Evolutionary conservation across 2,888 invertebrate genomes (phyloP).

Genomic region (Sinodicranocentrus sp.): DNA sequence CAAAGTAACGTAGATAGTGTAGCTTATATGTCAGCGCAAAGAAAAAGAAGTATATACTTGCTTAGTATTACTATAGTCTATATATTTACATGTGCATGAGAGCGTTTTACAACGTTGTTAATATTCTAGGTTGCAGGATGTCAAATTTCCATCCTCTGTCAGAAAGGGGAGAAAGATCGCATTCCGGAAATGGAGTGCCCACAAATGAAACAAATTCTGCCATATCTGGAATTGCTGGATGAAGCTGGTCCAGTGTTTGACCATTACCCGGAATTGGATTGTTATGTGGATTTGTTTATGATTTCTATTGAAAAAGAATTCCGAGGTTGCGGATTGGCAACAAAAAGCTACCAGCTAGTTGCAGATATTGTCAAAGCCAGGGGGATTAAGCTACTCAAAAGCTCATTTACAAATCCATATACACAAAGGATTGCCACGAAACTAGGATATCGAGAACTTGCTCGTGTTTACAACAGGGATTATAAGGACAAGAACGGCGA

Average conservation of each 20-base stretch:
- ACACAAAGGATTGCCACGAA: conserved; percentile 58
- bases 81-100: no score
- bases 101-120: no score
- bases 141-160: conserved; percentile 41
- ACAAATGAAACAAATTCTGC: conserved; percentile 68
- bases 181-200: conserved; percentile 61
- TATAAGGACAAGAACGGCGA: conserved; percentile 61
- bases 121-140: conserved; percentile 56
- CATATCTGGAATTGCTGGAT: conserved; percentile 53
- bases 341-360: conserved; percentile 62
- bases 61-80: no score
- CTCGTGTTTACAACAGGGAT: conserved; percentile 42
- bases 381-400: conserved; percentile 65
- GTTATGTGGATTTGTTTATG: conserved; percentile 64
- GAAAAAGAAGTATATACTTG: no score
- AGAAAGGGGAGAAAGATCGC: conserved; percentile 47
- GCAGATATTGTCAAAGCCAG: conserved; percentile 47
- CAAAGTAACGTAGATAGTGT: no score
- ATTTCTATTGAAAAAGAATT: conserved; percentile 64
- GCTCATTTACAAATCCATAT: conserved; percentile 68
- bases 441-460: conserved; percentile 63
- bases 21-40: no score
- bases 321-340: conserved; percentile 65
- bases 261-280: conserved; percentile 57
- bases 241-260: conserved; percentile 52